Evolutionary conservation across 2,797 vertebrate genomes (phyloP), one percentile per base, ranked within the genome.

Genomic region (Ceryle rudis): DNA sequence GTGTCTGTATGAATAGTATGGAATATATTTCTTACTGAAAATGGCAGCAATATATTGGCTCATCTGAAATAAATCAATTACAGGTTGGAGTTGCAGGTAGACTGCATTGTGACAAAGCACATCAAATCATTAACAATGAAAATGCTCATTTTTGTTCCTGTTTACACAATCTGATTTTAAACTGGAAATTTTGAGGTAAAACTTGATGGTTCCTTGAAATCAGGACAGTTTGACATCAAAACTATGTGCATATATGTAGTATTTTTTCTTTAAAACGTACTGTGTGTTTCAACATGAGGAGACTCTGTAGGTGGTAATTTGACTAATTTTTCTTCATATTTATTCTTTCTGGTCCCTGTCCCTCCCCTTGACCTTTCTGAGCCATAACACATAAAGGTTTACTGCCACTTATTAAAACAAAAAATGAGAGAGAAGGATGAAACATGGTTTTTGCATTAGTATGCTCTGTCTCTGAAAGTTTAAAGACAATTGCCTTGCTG

Each of bases 21-120:
- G 86, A 57, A 62, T 47, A 82, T 72, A n/a, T 77, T 51, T 90
- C 61, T 65, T 55, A 39, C 64, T 79, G 71, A 73, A 91, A 94
- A 89, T 85, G 37, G 71, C 47, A 91, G 41, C 21, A 37, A 28
- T 44, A 17, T 78, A 64, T 81, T 85, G 69, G 19, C 16, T 81
- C n/a, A 62, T 78, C 39, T 61, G 64, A 80, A 95, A 62, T 78
- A 80, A 95, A 77, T 58, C 35, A 87, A 0, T 31, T 81, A 14
- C 44, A 85, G 20, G 15, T 20, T 75, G 55, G 28, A 22, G 14
- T 62, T 81, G 73, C 23, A 87, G 41, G 44, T 91, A 79, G 64
- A 41, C 23, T 80, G 13, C 37, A 14, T 10, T 23, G 37, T 79
- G 65, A 51, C 35, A 83, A 84, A 71, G 35, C 3, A 5, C 61